phyloP scores from a whole-genome alignment of 2,888 invertebrate genomes.

The Melinopterus prodromus region DNA sequence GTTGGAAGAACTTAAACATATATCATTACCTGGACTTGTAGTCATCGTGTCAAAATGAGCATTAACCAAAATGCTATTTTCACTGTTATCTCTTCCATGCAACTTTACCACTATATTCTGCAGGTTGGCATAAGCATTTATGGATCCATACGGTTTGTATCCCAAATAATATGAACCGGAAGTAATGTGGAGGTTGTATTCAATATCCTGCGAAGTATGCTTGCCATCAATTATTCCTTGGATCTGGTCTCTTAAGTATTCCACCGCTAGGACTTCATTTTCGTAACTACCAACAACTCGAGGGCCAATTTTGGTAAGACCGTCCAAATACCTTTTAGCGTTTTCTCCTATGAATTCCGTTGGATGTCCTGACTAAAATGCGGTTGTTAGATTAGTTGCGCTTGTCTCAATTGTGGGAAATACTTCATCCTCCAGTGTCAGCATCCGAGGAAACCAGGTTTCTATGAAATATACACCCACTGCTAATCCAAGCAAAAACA shows the following conservation, averaged over 20 bases:
- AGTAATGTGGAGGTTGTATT: constrained; percentile 72
- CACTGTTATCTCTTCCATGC: constrained; percentile 63
- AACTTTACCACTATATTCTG: constrained; percentile 82
- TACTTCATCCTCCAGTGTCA: constrained; percentile 16
- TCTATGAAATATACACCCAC: constrained; percentile 4
- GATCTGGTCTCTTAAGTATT: constrained; percentile 67
- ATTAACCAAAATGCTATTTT: constrained; percentile 76
- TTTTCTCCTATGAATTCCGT: constrained; percentile 73
- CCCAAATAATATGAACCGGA: constrained; percentile 79
- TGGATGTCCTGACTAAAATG: constrained; percentile 52
- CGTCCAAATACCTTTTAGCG: constrained; percentile 69
- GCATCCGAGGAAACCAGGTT: constrained; percentile 9
- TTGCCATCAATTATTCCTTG: constrained; percentile 63
- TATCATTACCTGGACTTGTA: constrained; percentile 78
- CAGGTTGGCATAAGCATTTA: constrained; percentile 83
- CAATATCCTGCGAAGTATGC: constrained; percentile 65
- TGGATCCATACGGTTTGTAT: constrained; percentile 79
- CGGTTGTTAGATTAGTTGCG: neutral
- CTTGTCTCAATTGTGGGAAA: neutral
- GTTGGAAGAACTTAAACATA: too few relatives aligned
- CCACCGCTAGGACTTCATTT: constrained; percentile 78
- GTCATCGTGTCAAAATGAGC: constrained; percentile 92
- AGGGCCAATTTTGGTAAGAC: constrained; percentile 73
- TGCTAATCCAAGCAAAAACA: neutral
- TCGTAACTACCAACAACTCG: constrained; percentile 80